Percentiles rank a stretch among this genome's conserved stretches.
These are phyloP conservation scores for Patagioenas fasciata DNA, from an alignment of 2,113 vertebrate species.

Conservation along the genomic window DNA sequence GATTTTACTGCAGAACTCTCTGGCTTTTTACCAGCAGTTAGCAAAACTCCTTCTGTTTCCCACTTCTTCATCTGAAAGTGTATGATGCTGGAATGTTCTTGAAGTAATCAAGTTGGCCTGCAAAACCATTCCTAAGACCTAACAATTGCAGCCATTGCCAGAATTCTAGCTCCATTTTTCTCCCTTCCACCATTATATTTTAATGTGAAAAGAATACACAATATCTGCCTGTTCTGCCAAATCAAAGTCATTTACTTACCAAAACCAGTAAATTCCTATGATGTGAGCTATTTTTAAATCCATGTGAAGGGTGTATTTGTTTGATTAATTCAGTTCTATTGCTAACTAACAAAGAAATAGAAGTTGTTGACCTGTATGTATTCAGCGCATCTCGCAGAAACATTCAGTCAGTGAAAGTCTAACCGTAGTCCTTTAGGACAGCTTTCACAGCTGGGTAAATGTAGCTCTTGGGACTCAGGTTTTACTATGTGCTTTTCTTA, in stretches of 20 bases:
- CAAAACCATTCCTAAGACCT: neutral
- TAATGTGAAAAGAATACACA: neutral
- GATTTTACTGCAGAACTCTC: slow-evolving; percentile 5
- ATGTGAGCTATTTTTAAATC: neutral
- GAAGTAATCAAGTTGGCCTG: neutral
- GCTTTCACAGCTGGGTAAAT: neutral
- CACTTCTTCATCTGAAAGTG: neutral
- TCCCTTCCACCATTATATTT: neutral
- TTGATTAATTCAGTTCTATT: neutral
- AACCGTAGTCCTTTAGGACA: neutral
- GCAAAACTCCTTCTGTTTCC: neutral
- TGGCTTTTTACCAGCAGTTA: neutral
- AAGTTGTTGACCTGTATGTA: neutral
- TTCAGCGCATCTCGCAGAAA: neutral
- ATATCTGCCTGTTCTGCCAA: neutral
- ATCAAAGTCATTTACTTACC: neutral
- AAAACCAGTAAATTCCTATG: neutral
- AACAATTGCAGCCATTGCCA: neutral
- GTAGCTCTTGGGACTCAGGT: neutral
- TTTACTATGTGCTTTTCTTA: neutral
- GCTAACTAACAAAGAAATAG: neutral
- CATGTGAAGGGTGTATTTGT: neutral
- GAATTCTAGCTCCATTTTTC: neutral
- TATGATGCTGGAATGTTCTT: neutral
- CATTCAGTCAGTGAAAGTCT: neutral